Percentiles rank a stretch among this genome's conserved stretches.
These are phyloP conservation scores for Lagenorhynchus albirostris DNA, from an alignment of 2,113 vertebrate genomes.

Conservation along the genomic window DNA sequence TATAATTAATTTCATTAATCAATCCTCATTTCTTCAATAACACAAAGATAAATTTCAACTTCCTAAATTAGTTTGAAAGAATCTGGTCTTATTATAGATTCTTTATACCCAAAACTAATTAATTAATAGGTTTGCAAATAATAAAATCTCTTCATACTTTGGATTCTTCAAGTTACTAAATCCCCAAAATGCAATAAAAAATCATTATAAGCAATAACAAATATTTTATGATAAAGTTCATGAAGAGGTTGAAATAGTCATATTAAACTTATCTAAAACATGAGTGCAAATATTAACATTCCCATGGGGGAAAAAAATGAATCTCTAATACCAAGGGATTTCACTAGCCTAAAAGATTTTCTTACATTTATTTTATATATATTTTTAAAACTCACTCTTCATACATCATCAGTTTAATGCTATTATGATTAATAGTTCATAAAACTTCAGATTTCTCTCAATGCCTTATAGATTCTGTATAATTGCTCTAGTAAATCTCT, in stretches of 20 bases:
- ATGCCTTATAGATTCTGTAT: slow-evolving; percentile 24
- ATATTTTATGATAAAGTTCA: slow-evolving; percentile 6
- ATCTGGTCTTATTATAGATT: background rate
- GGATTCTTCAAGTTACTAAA: background rate
- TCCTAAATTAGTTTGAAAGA: slow-evolving; percentile 1
- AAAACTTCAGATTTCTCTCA: slow-evolving; percentile 52
- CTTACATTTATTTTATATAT: background rate
- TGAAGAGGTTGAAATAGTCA: slow-evolving; percentile 5
- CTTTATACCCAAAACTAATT: slow-evolving; percentile 34
- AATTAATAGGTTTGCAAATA: slow-evolving; percentile 20
- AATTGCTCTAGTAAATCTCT: slow-evolving; percentile 57
- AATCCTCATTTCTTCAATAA: slow-evolving; percentile 13
- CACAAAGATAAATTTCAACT: slow-evolving; percentile 15
- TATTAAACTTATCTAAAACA: slow-evolving; percentile 25
- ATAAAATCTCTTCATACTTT: slow-evolving; percentile 17
- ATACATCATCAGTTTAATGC: slow-evolving; percentile 36
- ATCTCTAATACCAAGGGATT: background rate
- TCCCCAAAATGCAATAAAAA: background rate
- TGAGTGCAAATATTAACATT: background rate
- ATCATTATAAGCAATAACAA: background rate
- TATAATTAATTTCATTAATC: background rate
- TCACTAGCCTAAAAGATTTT: slow-evolving; percentile 22
- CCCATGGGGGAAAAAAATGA: background rate
- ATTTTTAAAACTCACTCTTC: background rate
- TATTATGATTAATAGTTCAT: background rate